Evolutionary conservation across 2,113 vertebrate species (phyloP), one percentile per base, ranked within the genome.

Genomic region (Stegastes partitus): DNA sequence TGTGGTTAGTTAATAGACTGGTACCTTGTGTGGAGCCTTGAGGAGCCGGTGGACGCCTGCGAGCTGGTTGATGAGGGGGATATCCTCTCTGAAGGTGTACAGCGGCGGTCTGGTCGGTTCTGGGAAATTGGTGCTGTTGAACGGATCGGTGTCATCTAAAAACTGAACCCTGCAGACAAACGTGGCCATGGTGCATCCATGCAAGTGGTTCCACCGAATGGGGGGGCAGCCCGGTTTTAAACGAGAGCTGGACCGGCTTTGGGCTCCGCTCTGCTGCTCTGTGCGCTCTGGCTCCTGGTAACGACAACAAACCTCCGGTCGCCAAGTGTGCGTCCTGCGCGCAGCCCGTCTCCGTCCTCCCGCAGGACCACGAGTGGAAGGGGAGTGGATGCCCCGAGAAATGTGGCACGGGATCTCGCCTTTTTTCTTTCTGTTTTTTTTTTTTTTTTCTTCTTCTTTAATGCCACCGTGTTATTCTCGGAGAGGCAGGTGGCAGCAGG

Each of bases 51-150:
- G 97, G 83, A 98, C 89, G 31, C 95, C 96, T 7, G 97, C 93
- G 64, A 98, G 79, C 92, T 98, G 97, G 77, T 96, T 96, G 92
- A 94, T 95, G 66, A 98, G 95, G 1, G 97, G 95, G 76, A 97
- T 94, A 83, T 98, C 96, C 87, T 96, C 95, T 47, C 96, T 93
- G 93, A 98, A 98, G 58, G 96, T 94, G 95, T 95, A 98, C 3
- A 95, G 83, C 34, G 97, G 97, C 3, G 97, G 96, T 82, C 97
- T 92, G 53, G 94, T 97, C 87, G 97, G 97, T 77, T 98, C 97
- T 18, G 97, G 97, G 88, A 98, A 98, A 82, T 94, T 97, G 58
- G 97, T 98, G 92, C 97, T 97, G 92, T 96, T 98, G 87, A 98
- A 98, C 56, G 97, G 97, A 93, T 98, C 97, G 73, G 97, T 98